Evolutionary conservation across 2,888 invertebrate species (phyloP).

Genomic region (Tortricodes alternella): DNA sequence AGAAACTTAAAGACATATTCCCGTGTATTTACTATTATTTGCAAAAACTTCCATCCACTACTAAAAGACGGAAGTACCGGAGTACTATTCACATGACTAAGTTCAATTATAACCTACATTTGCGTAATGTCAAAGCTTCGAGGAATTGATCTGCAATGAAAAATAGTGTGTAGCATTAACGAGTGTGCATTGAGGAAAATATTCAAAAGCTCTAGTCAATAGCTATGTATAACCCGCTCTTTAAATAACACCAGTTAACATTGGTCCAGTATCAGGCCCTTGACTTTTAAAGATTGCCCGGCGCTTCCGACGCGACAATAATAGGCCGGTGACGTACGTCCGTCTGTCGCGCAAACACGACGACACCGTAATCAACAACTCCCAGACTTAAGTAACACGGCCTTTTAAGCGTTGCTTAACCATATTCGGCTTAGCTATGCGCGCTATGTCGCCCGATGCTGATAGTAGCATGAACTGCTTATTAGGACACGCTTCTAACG

Average conservation of each 20-base stretch:
- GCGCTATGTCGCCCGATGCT: slow-evolving; percentile 32
- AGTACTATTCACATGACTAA: background rate
- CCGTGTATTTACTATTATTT: too few species aligned
- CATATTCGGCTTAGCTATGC: slow-evolving; percentile 37
- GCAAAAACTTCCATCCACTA: background rate
- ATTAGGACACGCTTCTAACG: slow-evolving; percentile 22
- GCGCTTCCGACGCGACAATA: slow-evolving; percentile 76
- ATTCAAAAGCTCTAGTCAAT: slow-evolving; percentile 71
- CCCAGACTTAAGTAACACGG: slow-evolving; percentile 38
- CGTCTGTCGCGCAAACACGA: slow-evolving; percentile 32
- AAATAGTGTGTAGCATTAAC: slow-evolving; percentile 14
- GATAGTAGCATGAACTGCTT: slow-evolving; percentile 26
- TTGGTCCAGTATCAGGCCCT: slow-evolving; percentile 77
- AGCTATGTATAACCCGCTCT: slow-evolving; percentile 64
- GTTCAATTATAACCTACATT: background rate
- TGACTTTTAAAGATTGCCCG: slow-evolving; percentile 74
- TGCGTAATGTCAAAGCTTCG: slow-evolving; percentile 10
- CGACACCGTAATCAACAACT: background rate
- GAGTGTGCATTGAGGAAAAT: slow-evolving; percentile 64
- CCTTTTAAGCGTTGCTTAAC: slow-evolving; percentile 40
- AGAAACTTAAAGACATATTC: too few species aligned
- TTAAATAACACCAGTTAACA: slow-evolving; percentile 82
- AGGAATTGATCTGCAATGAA: slow-evolving; percentile 7
- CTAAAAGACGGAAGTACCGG: background rate
- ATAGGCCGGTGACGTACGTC: slow-evolving; percentile 50